Base-by-base conservation (phyloP, 2,113 vertebrate genomes). In the Tichodroma muraria region DNA sequence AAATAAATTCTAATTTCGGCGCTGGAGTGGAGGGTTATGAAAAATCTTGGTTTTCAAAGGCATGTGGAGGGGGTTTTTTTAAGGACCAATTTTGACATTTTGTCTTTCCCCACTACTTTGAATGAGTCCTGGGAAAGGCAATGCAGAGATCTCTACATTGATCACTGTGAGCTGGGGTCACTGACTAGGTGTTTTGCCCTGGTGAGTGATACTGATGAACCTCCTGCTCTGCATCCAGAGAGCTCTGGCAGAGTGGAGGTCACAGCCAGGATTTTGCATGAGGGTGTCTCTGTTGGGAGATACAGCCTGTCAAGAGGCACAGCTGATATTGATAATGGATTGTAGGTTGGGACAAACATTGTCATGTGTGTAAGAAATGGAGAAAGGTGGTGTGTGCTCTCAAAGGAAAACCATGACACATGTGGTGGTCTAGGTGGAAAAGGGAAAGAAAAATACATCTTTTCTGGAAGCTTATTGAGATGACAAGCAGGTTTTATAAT, bases 1-100 rank as follows among this genome's bases (percentile, higher is more conserved):
- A 53, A 44, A 28, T n/a, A 52, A 73, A 27, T 14, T n/a, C 25
- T 57, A 10, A 60, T 63, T 68, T 83, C 68, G 84, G 6, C 68
- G 15, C 10, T 69, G 24, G 40, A 78, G 37, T 27, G 19, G 21
- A 66, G 11, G 5, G 5, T 75, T 90, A 49, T 71, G n/a, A 91
- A 81, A 91, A 81, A 69, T 28, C 8, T 13, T 45, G 3, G 2
- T 75, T 87, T 91, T 81, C 22, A 37, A 31, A 93, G 81, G 35
- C 23, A 20, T 64, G 19, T 4, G 69, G 1, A 50, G 19, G 4
- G 4, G 0, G 1, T 53, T 53, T 79, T 81, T 49, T 31, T 21
- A 45, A 79, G 56, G 27, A 38, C 21, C 4, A 13, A 0, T 54
- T 54, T 80, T 80, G 52, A 22, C 33, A 14, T 85, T 69, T 22